These are phyloP conservation scores for Acarapis woodi DNA, from an alignment of 1,140 invertebrate genomes.

Conservation along the genomic window DNA sequence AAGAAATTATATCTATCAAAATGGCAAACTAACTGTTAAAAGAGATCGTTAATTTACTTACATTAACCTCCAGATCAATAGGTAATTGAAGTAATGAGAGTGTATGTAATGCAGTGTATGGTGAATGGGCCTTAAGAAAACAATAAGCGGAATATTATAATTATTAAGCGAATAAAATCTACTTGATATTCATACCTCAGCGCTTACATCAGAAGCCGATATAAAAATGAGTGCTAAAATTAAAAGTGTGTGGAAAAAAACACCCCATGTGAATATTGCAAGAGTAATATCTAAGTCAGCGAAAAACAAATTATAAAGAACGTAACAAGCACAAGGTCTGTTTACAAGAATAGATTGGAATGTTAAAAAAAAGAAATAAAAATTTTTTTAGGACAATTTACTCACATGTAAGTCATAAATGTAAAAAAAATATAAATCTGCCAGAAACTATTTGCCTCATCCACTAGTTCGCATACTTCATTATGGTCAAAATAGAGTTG, in stretches of 20 bases:
- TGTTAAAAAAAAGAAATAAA: too few species aligned
- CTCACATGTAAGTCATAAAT: conserved; percentile 11
- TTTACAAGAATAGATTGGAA: too few species aligned
- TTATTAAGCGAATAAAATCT: not conserved
- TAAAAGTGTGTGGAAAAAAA: conserved; percentile 8
- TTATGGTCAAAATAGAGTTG: conserved; percentile 11
- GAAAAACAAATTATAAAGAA: conserved; percentile 11
- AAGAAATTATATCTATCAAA: not conserved
- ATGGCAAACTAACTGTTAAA: not conserved
- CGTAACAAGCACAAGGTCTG: conserved; percentile 10
- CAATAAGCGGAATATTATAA: not conserved
- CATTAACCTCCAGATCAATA: conserved; percentile 11
- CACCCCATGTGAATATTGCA: conserved; percentile 9
- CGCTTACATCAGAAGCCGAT: conserved; percentile 10
- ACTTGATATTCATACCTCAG: conserved; percentile 5
- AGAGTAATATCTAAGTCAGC: conserved; percentile 9
- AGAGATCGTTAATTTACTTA: conserved; percentile 2
- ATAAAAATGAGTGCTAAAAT: conserved; percentile 8
- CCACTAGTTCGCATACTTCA: conserved; percentile 10
- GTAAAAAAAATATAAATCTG: conserved; percentile 10
- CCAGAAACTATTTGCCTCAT: conserved; percentile 11
- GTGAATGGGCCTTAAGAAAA: conserved; percentile 9
- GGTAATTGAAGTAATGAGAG: conserved; percentile 11
- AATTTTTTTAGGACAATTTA: too few species aligned
- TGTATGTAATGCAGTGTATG: conserved; percentile 11